Evolutionary conservation across 2,113 vertebrate species (phyloP).

Genomic region (Pomatostomus ruficeps): DNA sequence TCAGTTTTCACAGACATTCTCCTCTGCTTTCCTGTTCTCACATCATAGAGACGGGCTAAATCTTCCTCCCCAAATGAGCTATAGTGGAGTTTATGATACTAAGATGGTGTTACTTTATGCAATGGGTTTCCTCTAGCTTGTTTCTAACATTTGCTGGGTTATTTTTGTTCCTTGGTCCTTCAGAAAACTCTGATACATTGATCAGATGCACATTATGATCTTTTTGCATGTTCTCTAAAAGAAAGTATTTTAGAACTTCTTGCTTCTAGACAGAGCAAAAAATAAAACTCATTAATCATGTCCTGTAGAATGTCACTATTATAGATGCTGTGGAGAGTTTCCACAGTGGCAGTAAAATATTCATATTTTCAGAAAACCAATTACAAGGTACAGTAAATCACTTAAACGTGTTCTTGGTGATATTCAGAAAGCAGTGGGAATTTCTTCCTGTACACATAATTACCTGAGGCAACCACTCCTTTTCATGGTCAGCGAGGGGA

Average conservation of each 20-base stretch:
- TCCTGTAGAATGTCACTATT: slow-evolving; percentile 66
- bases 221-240: not conserved
- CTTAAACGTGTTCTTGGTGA: slow-evolving; percentile 36
- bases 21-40: not conserved
- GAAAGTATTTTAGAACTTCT: slow-evolving; percentile 48
- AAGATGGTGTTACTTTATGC: not conserved
- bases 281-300: slow-evolving; percentile 65
- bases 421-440: slow-evolving; percentile 38
- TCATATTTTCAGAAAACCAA: slow-evolving; percentile 65
- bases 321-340: slow-evolving; percentile 68
- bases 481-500: slow-evolving; percentile 30
- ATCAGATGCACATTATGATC: not conserved
- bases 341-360: slow-evolving; percentile 71
- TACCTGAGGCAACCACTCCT: slow-evolving; percentile 40
- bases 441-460: slow-evolving; percentile 51
- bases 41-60: not conserved
- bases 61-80: not conserved
- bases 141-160: not conserved
- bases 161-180: not conserved
- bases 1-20: not conserved
- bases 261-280: slow-evolving; percentile 38
- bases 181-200: not conserved
- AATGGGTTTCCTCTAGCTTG: not conserved
- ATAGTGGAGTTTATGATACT: not conserved
- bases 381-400: slow-evolving; percentile 64